Evolutionary conservation across 2,797 vertebrate species (phyloP).

Genomic region (Pseudochirops cupreus): DNA sequence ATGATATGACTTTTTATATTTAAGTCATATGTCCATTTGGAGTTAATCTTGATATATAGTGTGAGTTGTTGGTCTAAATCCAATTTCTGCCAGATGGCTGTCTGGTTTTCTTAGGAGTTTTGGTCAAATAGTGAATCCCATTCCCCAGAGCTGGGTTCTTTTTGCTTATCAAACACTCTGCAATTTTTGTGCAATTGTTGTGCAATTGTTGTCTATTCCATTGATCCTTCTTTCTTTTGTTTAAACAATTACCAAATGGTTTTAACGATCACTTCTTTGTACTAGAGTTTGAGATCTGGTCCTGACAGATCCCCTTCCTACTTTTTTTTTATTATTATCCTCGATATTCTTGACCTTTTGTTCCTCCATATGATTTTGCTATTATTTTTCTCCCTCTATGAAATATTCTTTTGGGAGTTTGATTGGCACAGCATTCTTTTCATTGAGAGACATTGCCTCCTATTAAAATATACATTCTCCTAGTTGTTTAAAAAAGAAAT

Average conservation of each 20-base stretch:
- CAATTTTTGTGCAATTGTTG: background rate
- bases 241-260: background rate
- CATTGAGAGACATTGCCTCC: background rate
- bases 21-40: background rate
- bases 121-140: background rate
- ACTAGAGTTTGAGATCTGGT: background rate
- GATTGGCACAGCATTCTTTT: background rate
- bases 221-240: background rate
- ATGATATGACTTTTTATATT: background rate
- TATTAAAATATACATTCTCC: background rate
- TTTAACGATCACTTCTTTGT: background rate
- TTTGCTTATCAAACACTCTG: background rate
- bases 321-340: background rate
- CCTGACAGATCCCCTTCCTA: background rate
- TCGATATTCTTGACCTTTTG: background rate
- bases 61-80: background rate
- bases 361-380: background rate
- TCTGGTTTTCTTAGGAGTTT: background rate
- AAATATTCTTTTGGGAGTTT: background rate
- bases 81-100: background rate
- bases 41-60: background rate
- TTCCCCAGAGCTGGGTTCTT: background rate
- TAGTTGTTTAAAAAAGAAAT: background rate
- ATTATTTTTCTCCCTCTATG: background rate
- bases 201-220: background rate